phyloP scores from a whole-genome alignment of 2,113 vertebrate genomes.

The Rana temporaria region DNA sequence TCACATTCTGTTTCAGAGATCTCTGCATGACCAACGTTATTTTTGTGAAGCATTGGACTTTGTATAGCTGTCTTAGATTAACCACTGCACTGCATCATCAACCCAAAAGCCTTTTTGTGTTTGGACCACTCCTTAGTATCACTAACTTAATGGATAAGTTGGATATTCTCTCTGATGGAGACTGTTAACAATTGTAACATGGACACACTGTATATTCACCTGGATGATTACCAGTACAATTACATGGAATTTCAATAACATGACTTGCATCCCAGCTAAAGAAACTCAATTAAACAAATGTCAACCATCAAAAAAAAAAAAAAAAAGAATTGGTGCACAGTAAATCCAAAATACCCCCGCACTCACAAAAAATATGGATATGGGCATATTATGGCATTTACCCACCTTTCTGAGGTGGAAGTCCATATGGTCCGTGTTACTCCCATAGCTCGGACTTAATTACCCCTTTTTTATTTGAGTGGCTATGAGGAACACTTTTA shows the following conservation, averaged over 20 bases:
- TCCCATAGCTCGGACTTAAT: no score
- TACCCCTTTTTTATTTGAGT: no score
- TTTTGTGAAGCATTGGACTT: slow-evolving; percentile 22
- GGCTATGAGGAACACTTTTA: no score
- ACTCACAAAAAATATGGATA: no score
- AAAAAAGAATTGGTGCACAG: no score
- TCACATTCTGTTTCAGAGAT: not conserved
- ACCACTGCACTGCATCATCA: slow-evolving; percentile 1
- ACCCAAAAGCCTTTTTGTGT: slow-evolving; percentile 6
- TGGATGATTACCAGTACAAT: not conserved
- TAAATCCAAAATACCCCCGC: no score
- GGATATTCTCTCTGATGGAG: not conserved
- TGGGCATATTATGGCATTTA: no score
- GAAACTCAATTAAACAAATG: slow-evolving; percentile 9
- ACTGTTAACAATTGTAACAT: slow-evolving; percentile 29
- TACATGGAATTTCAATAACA: not conserved
- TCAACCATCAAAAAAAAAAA: no score
- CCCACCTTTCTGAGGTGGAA: no score
- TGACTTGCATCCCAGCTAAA: not conserved
- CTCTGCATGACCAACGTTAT: slow-evolving; percentile 32
- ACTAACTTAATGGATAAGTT: not conserved
- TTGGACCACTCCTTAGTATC: slow-evolving; percentile 5
- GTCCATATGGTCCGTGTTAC: no score
- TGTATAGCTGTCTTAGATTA: not conserved
- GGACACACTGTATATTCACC: not conserved